Conservation (phyloP, 2,113 vertebrate species). For the Chauna torquata region DNA sequence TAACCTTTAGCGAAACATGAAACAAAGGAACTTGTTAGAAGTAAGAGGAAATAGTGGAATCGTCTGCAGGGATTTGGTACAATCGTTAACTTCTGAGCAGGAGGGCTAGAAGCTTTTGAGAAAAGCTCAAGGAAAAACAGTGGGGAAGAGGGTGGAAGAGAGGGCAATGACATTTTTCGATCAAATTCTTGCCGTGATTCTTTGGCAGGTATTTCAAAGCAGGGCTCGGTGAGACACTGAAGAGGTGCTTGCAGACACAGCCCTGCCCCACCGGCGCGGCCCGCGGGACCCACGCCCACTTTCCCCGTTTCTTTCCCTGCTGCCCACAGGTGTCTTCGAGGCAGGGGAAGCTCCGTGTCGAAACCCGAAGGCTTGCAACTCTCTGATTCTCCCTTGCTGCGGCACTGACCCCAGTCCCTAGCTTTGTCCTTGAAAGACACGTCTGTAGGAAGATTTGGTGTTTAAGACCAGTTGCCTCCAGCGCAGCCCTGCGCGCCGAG, state of each 20-base stretch:
- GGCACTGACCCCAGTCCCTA: neutral
- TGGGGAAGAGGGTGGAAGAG: neutral
- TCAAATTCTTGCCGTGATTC: neutral
- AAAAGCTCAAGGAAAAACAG: neutral
- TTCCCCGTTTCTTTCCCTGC: neutral
- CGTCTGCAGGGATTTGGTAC: neutral
- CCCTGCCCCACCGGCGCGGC: neutral
- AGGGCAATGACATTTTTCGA: neutral
- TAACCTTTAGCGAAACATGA: constrained; percentile 54
- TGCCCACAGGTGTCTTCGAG: neutral
- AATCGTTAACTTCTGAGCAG: neutral
- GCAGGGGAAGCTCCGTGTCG: neutral
- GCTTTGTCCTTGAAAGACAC: too few relatives aligned
- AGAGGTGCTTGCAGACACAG: neutral
- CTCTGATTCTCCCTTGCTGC: neutral
- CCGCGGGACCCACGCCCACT: neutral
- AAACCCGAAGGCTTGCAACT: neutral
- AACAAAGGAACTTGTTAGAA: constrained; percentile 45
- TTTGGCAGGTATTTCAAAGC: neutral
- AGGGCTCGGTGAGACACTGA: neutral
- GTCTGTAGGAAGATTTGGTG: neutral
- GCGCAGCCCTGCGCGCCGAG: neutral
- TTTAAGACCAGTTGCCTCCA: accelerated
- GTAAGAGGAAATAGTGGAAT: constrained; percentile 21
- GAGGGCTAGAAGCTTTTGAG: neutral